A percentile compares a stretch with the other conserved stretches of the same genome.
Evolutionary conservation across 2,888 invertebrate genomes (phyloP).

Genomic region (Cryptocheilus praepositus): DNA sequence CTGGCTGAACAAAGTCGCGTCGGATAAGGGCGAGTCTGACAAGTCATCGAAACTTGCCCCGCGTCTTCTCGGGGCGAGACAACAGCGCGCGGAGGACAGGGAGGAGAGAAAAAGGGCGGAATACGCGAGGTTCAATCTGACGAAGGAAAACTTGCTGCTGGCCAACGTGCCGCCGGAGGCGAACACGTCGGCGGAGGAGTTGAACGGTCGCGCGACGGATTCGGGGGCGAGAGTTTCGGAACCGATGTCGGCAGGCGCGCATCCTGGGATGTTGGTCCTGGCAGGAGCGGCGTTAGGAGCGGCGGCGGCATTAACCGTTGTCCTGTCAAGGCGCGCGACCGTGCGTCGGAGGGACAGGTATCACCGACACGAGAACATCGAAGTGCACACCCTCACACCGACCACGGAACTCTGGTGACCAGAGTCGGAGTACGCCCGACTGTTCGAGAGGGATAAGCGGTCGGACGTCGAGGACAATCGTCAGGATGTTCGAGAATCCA

Average conservation of each 20-base stretch:
- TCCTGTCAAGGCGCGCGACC: constrained; percentile 74
- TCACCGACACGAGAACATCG: constrained; percentile 76
- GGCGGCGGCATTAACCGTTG: constrained; percentile 76
- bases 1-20: constrained; percentile 9
- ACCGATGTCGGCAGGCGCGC: constrained; percentile 69
- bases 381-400: constrained; percentile 79
- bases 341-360: constrained; percentile 63
- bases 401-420: constrained; percentile 85
- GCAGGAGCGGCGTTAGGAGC: constrained; percentile 78
- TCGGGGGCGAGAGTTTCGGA: constrained; percentile 62
- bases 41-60: constrained; percentile 28
- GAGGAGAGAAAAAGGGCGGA: constrained; percentile 31
- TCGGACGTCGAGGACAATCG: constrained; percentile 66
- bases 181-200: constrained; percentile 65
- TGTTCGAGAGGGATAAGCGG: constrained; percentile 47
- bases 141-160: constrained; percentile 32
- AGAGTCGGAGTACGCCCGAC: constrained; percentile 46
- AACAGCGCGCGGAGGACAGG: not conserved
- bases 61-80: not conserved
- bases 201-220: constrained; percentile 64
- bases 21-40: constrained; percentile 7
- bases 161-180: constrained; percentile 50
- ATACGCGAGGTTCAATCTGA: constrained; percentile 19
- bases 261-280: constrained; percentile 79
- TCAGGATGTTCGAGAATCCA: constrained; percentile 62